These are phyloP conservation scores for Anguilla rostrata DNA, from an alignment of 2,113 vertebrate species.

Conservation along the genomic window DNA sequence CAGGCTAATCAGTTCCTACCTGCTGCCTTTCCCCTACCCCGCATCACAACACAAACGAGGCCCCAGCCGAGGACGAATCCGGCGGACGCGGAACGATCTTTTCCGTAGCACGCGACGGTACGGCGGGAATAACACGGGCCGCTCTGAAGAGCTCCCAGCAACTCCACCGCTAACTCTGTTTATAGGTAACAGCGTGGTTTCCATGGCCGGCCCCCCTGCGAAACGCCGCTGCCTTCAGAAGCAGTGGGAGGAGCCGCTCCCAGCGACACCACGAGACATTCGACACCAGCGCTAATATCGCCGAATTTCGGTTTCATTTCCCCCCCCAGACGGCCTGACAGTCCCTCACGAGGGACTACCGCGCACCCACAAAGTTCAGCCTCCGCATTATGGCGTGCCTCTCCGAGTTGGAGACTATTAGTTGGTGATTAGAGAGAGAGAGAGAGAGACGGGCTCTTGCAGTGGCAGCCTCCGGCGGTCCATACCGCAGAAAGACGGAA, in stretches of 20 bases:
- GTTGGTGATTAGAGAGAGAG: neutral
- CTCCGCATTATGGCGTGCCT: no score
- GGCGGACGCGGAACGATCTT: neutral
- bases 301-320: neutral
- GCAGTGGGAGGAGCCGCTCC: neutral
- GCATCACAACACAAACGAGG: no score
- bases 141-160: neutral
- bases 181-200: conserved; percentile 7
- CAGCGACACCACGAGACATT: neutral
- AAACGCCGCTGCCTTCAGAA: neutral
- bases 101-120: neutral
- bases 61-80: no score
- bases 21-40: no score
- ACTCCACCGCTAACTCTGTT: neutral
- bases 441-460: neutral
- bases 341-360: no score
- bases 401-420: neutral
- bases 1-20: no score
- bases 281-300: neutral
- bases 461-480: neutral
- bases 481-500: neutral
- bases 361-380: no score
- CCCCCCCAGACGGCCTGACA: no score
- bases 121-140: neutral
- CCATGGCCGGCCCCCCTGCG: neutral